Evolutionary conservation across 2,888 invertebrate species (phyloP).

Genomic region (Xestia xanthographa): DNA sequence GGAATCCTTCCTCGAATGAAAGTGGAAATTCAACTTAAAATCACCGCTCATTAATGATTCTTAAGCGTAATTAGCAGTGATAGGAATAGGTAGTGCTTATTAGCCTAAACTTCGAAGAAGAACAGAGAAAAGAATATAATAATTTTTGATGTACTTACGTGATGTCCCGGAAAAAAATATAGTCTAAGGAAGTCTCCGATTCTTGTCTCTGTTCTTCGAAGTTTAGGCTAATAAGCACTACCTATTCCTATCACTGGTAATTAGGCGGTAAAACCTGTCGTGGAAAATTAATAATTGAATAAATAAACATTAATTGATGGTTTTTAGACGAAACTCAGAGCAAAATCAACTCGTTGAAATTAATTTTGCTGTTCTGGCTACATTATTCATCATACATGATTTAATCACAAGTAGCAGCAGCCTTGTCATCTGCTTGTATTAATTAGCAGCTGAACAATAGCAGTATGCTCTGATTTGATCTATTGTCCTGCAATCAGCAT

Average conservation of each 20-base stretch:
- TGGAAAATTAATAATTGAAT: background rate
- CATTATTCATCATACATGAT: slow-evolving; percentile 9
- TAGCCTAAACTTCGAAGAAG: no score
- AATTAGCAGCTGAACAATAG: slow-evolving; percentile 55
- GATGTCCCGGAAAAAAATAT: no score
- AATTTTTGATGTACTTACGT: no score
- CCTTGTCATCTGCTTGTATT: slow-evolving; percentile 40
- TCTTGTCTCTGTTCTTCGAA: no score
- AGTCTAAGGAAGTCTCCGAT: no score
- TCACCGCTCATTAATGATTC: background rate
- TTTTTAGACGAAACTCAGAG: no score
- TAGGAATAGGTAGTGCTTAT: no score
- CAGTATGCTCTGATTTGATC: slow-evolving; percentile 47
- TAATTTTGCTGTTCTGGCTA: background rate
- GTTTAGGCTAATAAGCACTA: no score
- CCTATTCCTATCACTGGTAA: no score
- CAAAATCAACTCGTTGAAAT: background rate
- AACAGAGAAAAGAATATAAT: no score
- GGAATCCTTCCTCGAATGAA: background rate
- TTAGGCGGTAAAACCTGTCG: background rate
- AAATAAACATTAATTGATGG: background rate
- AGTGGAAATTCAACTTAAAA: background rate
- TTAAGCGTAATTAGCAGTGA: background rate
- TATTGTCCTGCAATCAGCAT: slow-evolving; percentile 47
- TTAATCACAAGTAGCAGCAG: background rate